phyloP scores from a whole-genome alignment of 2,113 vertebrate species.

The Rallus limicola region DNA sequence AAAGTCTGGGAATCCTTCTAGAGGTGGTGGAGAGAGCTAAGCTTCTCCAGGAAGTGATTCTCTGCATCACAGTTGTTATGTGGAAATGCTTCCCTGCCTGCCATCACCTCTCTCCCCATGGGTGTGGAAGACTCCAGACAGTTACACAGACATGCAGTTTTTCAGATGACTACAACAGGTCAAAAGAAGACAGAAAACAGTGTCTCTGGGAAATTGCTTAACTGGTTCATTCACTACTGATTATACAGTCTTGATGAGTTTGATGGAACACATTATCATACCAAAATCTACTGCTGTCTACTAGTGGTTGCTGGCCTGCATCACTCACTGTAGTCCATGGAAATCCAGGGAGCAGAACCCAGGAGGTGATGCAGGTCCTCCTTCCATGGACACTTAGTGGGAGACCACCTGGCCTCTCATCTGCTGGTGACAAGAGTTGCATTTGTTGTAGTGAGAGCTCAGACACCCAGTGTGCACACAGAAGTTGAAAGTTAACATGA shows the following conservation, averaged over 20 bases:
- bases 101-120: not conserved
- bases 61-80: not conserved
- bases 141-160: no score
- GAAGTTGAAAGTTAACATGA: not conserved
- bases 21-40: not conserved
- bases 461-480: not conserved
- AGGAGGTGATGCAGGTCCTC: not conserved
- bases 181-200: not conserved
- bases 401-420: not conserved
- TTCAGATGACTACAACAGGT: rapidly evolving
- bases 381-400: not conserved
- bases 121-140: not conserved
- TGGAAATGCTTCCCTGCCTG: not conserved
- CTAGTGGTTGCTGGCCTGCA: not conserved
- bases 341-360: not conserved
- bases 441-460: not conserved
- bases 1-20: not conserved
- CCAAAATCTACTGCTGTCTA: rapidly evolving
- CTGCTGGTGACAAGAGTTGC: not conserved
- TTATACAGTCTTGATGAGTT: not conserved
- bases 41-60: not conserved
- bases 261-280: not conserved
- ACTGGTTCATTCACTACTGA: not conserved
- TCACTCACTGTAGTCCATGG: rapidly evolving
- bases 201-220: not conserved